Conservation (phyloP, 1,140 invertebrate genomes). For the Bilobella aurantiaca region DNA sequence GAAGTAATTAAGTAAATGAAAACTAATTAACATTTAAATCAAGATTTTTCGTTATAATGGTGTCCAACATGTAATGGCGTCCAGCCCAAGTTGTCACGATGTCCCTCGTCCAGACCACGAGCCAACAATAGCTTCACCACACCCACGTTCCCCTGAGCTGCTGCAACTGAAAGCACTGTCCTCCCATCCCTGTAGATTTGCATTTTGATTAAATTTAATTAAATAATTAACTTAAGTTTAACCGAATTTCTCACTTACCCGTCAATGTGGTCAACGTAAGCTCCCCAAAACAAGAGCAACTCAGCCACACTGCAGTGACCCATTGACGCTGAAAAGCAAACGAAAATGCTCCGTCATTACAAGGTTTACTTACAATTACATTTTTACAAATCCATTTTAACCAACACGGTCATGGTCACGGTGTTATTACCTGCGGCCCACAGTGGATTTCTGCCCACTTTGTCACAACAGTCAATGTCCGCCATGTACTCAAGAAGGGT, state of each 20-base stretch:
- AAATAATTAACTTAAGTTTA: background rate
- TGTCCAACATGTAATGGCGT: slow-evolving; percentile 62
- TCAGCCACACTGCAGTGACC: slow-evolving; percentile 70
- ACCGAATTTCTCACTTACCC: slow-evolving; percentile 36
- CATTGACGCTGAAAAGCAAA: slow-evolving; percentile 71
- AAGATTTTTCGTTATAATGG: background rate
- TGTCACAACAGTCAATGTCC: slow-evolving; percentile 72
- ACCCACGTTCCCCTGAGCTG: slow-evolving; percentile 54
- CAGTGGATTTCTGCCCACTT: slow-evolving; percentile 63
- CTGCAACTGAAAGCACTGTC: slow-evolving; percentile 56
- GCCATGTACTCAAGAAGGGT: slow-evolving; percentile 72
- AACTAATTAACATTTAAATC: no score
- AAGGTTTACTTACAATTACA: background rate
- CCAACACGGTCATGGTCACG: no score
- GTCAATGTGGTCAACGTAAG: slow-evolving; percentile 79
- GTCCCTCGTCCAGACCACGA: slow-evolving; percentile 78
- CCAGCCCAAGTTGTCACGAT: slow-evolving; percentile 83
- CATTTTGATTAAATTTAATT: background rate
- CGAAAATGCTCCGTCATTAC: background rate
- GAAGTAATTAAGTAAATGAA: background rate
- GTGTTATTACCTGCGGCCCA: slow-evolving; percentile 34
- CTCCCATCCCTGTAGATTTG: slow-evolving; percentile 55
- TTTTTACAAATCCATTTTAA: background rate
- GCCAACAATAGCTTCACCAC: slow-evolving; percentile 80
- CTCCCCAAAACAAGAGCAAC: slow-evolving; percentile 74